Evolutionary conservation across 1,140 invertebrate genomes (phyloP), one percentile per base, ranked within the genome.

Genomic region (Leptinotarsa undecemlineata): DNA sequence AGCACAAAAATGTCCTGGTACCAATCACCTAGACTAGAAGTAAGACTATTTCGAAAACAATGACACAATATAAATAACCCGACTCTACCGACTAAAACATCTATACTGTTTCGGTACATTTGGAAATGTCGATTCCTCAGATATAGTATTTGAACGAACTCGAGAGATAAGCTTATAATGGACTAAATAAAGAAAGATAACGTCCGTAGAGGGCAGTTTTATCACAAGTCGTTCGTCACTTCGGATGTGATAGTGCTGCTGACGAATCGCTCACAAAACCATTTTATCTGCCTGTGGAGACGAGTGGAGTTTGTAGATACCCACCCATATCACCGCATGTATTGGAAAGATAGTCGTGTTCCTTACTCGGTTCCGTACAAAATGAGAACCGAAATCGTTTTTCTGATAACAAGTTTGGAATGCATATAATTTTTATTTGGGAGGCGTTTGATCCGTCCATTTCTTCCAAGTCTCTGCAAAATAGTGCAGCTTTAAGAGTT

Each of bases 161-260:
- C 63, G 51, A 57, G 51, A 72, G 71, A 72, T 72, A 72, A 72
- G 61, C 60, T 33, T 23, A 72, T 21, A 61, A 72, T 60, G 23
- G 71, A 21, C 71, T 72, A 72, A 72, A 72, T 72, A 72, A 72
- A 69, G 68, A 69, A 20, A 61, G 71, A 72, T 72, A 72, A 72
- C n/a, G 21, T 4, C n/a, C 60, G 42, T 60, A 72, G 71, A 72
- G 71, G 71, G 71, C 71, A 70, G 23, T 72, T 72, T 72, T 72
- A 72, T 72, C 71, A 72, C 60, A 20, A 23, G 14, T 11, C 48
- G 33, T 48, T 70, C 57, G 68, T 70, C 48, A 70, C 20, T 70
- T 70, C 51, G 68, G 68, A 60, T 70, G 51, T 57, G 51, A 57
- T 17, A 57, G 51, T 57, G n/a, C n/a, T 57, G 51, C 51, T 57